Evolutionary conservation across 2,888 invertebrate species (phyloP).

Genomic region (Phortica okadai): DNA sequence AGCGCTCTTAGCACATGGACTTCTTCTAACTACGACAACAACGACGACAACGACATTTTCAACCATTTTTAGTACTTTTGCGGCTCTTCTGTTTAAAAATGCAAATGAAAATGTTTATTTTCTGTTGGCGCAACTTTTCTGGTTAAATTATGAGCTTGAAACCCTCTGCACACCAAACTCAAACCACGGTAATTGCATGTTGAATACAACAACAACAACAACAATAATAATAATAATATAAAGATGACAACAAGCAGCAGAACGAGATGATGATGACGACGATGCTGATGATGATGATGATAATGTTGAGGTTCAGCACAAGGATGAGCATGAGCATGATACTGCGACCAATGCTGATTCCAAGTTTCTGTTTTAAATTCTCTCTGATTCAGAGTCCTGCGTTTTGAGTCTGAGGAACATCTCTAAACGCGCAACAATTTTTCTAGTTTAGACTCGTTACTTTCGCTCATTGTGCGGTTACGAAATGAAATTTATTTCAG

Average conservation of each 20-base stretch:
- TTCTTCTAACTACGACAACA: background rate
- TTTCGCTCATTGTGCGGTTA: background rate
- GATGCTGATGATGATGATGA: no score
- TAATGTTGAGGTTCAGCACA: no score
- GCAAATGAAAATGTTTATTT: slow-evolving; percentile 36
- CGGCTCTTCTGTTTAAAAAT: slow-evolving; percentile 31
- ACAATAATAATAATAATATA: slow-evolving; percentile 7
- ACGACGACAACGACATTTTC: background rate
- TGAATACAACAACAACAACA: slow-evolving; percentile 25
- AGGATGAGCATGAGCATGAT: no score
- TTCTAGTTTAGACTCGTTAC: slow-evolving; percentile 1
- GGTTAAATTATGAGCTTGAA: slow-evolving; percentile 31
- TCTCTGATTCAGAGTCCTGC: no score
- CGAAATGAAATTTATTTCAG: slow-evolving; percentile 10
- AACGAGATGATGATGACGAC: background rate
- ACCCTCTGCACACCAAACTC: background rate
- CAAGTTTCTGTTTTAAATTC: no score
- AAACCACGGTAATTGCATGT: slow-evolving; percentile 26
- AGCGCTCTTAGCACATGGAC: background rate
- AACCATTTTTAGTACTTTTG: slow-evolving; percentile 10
- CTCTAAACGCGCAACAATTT: slow-evolving; percentile 21
- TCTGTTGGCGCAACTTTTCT: slow-evolving; percentile 24
- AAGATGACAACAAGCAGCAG: background rate
- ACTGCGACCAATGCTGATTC: no score
- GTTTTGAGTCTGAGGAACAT: background rate